A percentile compares a stretch with the other conserved stretches of the same genome.
Evolutionary conservation across 2,888 invertebrate species (phyloP).

Genomic region (Cerceris ruficornis): DNA sequence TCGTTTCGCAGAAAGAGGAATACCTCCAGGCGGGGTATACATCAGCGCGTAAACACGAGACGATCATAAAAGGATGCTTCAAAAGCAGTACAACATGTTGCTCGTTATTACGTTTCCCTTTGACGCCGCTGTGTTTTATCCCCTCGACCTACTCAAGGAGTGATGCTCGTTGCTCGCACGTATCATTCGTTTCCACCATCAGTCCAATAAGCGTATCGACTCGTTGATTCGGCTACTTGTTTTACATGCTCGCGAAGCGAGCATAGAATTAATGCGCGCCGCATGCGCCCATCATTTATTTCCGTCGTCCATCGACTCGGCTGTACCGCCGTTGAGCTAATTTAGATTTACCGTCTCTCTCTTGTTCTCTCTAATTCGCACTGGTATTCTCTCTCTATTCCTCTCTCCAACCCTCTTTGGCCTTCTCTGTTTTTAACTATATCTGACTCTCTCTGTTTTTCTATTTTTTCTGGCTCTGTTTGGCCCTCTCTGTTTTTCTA

Average conservation of each 20-base stretch:
- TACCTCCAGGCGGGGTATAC: constrained; percentile 2
- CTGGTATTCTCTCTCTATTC: too few species aligned
- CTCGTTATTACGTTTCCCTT: constrained; percentile 10
- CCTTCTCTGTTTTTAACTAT: too few species aligned
- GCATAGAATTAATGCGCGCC: neutral
- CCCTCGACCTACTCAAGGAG: constrained; percentile 6
- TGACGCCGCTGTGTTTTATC: constrained; percentile 9
- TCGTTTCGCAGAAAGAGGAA: constrained; percentile 4
- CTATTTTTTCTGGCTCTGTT: too few species aligned
- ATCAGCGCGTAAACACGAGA: neutral
- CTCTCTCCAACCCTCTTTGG: too few species aligned
- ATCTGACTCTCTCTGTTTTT: too few species aligned
- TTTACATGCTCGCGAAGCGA: constrained; percentile 1
- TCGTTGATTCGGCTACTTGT: constrained; percentile 35
- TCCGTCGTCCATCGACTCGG: constrained; percentile 37
- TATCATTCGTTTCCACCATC: constrained; percentile 21
- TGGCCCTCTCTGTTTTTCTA: too few species aligned
- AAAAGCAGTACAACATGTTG: neutral
- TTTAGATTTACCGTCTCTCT: constrained; percentile 27
- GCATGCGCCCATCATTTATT: constrained; percentile 10
- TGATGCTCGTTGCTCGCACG: constrained; percentile 8
- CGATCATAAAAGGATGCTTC: constrained; percentile 10
- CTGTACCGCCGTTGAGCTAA: constrained; percentile 39
- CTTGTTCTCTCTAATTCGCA: too few species aligned
- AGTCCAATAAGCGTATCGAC: constrained; percentile 19